A percentile compares a stretch with the other conserved stretches of the same genome.
phyloP scores from a whole-genome alignment of 2,888 invertebrate species.

The Teinopalpus imperialis region DNA sequence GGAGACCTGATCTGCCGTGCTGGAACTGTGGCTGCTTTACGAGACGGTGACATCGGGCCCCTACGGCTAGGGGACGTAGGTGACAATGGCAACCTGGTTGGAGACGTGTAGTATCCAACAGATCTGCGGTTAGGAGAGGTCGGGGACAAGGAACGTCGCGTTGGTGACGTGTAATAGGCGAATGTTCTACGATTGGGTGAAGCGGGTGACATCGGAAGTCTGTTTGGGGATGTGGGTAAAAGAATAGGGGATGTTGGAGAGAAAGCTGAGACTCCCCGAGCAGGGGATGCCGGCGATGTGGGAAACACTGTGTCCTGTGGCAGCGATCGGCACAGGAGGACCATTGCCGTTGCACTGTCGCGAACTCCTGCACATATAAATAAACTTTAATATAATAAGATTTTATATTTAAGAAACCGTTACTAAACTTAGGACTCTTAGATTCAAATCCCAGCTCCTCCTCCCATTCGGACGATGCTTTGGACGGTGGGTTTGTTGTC shows the following conservation, averaged over 20 bases:
- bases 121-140: conserved; percentile 12
- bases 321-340: conserved; percentile 56
- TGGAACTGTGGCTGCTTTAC: conserved; percentile 19
- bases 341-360: conserved; percentile 67
- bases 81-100: conserved; percentile 20
- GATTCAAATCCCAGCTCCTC: too few relatives aligned
- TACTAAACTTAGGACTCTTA: too few relatives aligned
- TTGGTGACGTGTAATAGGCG: conserved; percentile 20
- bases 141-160: conserved; percentile 3
- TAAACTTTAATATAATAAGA: too few relatives aligned
- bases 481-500: too few relatives aligned
- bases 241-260: conserved; percentile 29
- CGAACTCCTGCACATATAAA: conserved; percentile 54
- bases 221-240: conserved; percentile 7
- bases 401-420: too few relatives aligned
- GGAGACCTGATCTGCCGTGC: conserved; percentile 23
- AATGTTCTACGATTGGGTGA: conserved; percentile 15
- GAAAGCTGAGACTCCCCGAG: conserved; percentile 40
- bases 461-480: too few relatives aligned
- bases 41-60: conserved; percentile 33
- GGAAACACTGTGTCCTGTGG: conserved; percentile 53
- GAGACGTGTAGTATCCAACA: not conserved
- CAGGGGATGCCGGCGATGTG: conserved; percentile 29
- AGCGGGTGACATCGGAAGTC: conserved; percentile 4
- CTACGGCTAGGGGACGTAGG: conserved; percentile 25